These are phyloP conservation scores for Leucoraja erinaceus DNA, from an alignment of 2,113 vertebrate species.

Conservation along the genomic window DNA sequence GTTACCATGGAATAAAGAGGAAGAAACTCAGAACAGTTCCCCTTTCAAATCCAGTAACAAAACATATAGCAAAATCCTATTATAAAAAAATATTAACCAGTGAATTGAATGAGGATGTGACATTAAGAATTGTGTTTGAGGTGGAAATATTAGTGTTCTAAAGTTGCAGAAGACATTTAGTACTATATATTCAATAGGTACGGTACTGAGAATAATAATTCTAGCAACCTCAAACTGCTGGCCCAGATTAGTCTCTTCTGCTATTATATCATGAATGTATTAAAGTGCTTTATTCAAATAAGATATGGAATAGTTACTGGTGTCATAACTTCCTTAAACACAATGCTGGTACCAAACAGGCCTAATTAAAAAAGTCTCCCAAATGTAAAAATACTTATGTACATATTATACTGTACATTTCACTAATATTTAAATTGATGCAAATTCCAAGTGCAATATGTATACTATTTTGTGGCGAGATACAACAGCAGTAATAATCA, in stretches of 20 bases:
- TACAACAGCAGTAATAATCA: slow-evolving; percentile 14
- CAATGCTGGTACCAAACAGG: not conserved
- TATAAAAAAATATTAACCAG: not conserved
- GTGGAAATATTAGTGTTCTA: not conserved
- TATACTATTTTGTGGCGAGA: not conserved
- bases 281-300: slow-evolving; percentile 1
- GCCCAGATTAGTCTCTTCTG: not conserved
- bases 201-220: not conserved
- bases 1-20: not conserved
- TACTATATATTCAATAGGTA: not conserved
- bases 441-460: slow-evolving; percentile 11
- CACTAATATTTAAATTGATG: slow-evolving; percentile 21
- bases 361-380: slow-evolving; percentile 13
- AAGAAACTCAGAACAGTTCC: not conserved
- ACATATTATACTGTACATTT: slow-evolving; percentile 20
- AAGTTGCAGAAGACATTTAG: not conserved
- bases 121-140: not conserved
- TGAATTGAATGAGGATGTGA: not conserved
- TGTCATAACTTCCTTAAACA: not conserved
- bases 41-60: not conserved
- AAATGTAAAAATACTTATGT: slow-evolving; percentile 15
- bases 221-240: not conserved
- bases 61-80: not conserved
- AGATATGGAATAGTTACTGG: not conserved
- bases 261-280: not conserved